A percentile compares a stretch with the other conserved stretches of the same genome.
These are phyloP conservation scores for Hoplostethus mediterraneus DNA, from an alignment of 2,797 vertebrate species.

Conservation along the genomic window DNA sequence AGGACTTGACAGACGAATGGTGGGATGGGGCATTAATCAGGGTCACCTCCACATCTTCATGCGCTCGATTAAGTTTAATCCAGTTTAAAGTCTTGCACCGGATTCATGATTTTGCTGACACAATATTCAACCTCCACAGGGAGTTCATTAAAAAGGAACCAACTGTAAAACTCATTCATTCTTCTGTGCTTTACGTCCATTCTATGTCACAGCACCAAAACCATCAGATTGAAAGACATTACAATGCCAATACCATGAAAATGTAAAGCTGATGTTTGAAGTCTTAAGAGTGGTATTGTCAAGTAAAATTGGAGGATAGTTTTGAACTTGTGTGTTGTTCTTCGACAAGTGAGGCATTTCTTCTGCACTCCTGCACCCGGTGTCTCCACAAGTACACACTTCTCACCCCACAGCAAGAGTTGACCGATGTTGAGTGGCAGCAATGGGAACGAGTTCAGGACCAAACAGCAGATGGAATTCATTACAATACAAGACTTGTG, in stretches of 20 bases:
- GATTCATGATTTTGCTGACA: constrained; percentile 33
- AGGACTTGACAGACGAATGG: no score
- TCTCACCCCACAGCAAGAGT: constrained; percentile 12
- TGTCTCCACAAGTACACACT: constrained; percentile 25
- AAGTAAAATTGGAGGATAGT: constrained; percentile 29
- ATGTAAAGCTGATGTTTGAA: constrained; percentile 32
- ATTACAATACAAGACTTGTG: constrained; percentile 22
- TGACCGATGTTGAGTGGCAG: constrained; percentile 29
- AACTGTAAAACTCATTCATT: constrained; percentile 35
- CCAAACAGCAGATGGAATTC: constrained; percentile 9
- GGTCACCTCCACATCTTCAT: no score
- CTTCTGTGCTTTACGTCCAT: constrained; percentile 38
- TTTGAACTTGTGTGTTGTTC: constrained; percentile 32
- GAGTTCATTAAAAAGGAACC: constrained; percentile 29
- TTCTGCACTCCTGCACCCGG: constrained; percentile 13
- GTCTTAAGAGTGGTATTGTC: constrained; percentile 16
- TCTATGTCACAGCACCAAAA: constrained; percentile 34
- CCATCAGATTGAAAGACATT: constrained; percentile 28
- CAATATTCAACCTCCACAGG: constrained; percentile 29
- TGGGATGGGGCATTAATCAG: no score
- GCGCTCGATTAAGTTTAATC: no score
- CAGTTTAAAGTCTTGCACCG: no score
- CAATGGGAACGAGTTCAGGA: constrained; percentile 38
- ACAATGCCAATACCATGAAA: constrained; percentile 28
- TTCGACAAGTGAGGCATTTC: constrained; percentile 22